Evolutionary conservation across 1,140 invertebrate species (phyloP).

Genomic region (Sweltsa coloradensis): DNA sequence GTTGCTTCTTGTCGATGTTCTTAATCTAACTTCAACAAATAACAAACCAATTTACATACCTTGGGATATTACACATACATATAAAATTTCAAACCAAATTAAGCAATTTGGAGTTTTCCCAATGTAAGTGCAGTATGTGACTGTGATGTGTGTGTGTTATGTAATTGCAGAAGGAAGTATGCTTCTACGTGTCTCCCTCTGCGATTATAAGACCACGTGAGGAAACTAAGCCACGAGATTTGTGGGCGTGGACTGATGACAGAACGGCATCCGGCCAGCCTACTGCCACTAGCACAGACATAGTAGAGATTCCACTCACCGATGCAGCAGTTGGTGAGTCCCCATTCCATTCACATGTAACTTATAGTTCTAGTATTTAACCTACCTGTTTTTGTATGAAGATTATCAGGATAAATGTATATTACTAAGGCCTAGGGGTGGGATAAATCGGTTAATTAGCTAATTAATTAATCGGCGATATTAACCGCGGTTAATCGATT

Average conservation of each 20-base stretch:
- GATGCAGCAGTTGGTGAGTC: conserved; percentile 30
- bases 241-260: conserved; percentile 12
- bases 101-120: background rate
- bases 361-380: background rate
- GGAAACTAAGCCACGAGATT: conserved; percentile 1
- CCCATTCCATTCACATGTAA: conserved; percentile 2
- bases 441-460: too few species aligned
- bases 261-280: conserved; percentile 21
- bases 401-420: too few species aligned
- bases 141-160: background rate
- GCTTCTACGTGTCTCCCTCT: conserved; percentile 28
- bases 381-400: too few species aligned
- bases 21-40: too few species aligned
- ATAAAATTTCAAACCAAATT: background rate
- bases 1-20: too few species aligned
- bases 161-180: conserved; percentile 29
- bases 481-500: too few species aligned
- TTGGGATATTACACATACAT: background rate
- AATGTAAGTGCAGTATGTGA: background rate
- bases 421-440: too few species aligned
- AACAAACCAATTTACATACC: too few species aligned
- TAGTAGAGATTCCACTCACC: conserved; percentile 25
- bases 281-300: conserved; percentile 24
- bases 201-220: conserved; percentile 24
- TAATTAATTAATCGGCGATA: too few species aligned